Evolutionary conservation across 1,140 invertebrate genomes (phyloP).

Genomic region (Melipona quadrifasciata): DNA sequence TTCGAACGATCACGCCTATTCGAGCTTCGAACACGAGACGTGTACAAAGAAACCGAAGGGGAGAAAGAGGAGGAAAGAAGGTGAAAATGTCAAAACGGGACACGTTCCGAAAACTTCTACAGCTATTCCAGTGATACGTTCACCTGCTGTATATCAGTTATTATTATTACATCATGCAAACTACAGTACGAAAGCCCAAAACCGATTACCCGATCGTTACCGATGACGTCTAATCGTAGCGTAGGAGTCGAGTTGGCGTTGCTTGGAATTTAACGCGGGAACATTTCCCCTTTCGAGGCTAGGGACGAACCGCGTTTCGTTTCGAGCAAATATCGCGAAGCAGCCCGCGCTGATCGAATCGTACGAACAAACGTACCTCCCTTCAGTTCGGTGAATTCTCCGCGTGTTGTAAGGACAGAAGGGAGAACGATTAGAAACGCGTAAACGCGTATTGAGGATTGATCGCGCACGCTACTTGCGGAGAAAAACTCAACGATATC

Average conservation of each 20-base stretch:
- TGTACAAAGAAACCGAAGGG: background rate
- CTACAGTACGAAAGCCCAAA: background rate
- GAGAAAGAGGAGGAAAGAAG: background rate
- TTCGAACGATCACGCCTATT: conserved; percentile 42
- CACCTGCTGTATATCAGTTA: conserved; percentile 19
- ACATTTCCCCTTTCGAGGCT: background rate
- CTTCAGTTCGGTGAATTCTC: background rate
- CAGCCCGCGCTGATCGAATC: background rate
- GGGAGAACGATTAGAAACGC: background rate
- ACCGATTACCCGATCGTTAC: conserved; percentile 15
- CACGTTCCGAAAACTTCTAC: conserved; percentile 24
- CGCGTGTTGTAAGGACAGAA: background rate
- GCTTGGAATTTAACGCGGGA: background rate
- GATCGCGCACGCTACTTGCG: background rate
- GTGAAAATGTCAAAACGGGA: background rate
- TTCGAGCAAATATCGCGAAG: background rate
- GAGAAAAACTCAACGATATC: background rate
- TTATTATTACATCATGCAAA: background rate
- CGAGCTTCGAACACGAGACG: conserved; percentile 37
- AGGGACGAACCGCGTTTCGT: background rate
- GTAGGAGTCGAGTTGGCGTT: background rate
- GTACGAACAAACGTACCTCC: background rate
- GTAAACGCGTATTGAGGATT: background rate
- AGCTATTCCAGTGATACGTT: conserved; percentile 35
- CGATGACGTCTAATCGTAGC: background rate